A percentile compares a stretch with the other conserved stretches of the same genome.
These are phyloP conservation scores for Chromobotia macracanthus DNA, from an alignment of 2,797 vertebrate genomes.

Conservation along the genomic window DNA sequence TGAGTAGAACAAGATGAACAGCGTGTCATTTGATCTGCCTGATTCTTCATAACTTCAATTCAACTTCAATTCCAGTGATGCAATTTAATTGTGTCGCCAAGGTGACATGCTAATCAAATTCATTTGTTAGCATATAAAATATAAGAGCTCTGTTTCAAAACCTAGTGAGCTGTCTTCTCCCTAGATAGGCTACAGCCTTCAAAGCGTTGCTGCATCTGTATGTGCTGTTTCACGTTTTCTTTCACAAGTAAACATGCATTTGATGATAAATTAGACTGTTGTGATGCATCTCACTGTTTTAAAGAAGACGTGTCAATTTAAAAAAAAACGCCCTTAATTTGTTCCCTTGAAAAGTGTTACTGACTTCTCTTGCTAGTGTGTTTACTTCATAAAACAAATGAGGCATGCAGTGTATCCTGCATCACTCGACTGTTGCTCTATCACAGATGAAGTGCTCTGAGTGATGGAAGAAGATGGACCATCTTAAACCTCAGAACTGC, in stretches of 20 bases:
- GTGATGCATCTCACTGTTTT: too few relatives aligned
- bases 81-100: conserved; percentile 15
- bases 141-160: not conserved
- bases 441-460: not conserved
- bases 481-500: not conserved
- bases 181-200: not conserved
- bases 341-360: too few relatives aligned
- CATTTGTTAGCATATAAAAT: not conserved
- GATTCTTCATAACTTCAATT: conserved; percentile 14
- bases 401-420: too few relatives aligned
- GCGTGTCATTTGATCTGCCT: conserved; percentile 30
- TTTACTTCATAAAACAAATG: too few relatives aligned
- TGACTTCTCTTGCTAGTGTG: too few relatives aligned
- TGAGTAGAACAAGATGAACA: conserved; percentile 26
- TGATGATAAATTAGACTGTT: too few relatives aligned
- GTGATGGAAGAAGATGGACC: not conserved
- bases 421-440: conserved; percentile 1
- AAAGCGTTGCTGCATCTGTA: too few relatives aligned
- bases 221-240: too few relatives aligned
- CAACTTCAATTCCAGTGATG: conserved; percentile 23
- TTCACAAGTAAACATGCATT: too few relatives aligned
- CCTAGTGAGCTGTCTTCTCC: not conserved
- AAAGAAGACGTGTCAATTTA: too few relatives aligned
- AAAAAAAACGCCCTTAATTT: too few relatives aligned
- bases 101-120: conserved; percentile 13